These are phyloP conservation scores for Thaleichthys pacificus DNA, from an alignment of 2,797 vertebrate species.

Conservation along the genomic window DNA sequence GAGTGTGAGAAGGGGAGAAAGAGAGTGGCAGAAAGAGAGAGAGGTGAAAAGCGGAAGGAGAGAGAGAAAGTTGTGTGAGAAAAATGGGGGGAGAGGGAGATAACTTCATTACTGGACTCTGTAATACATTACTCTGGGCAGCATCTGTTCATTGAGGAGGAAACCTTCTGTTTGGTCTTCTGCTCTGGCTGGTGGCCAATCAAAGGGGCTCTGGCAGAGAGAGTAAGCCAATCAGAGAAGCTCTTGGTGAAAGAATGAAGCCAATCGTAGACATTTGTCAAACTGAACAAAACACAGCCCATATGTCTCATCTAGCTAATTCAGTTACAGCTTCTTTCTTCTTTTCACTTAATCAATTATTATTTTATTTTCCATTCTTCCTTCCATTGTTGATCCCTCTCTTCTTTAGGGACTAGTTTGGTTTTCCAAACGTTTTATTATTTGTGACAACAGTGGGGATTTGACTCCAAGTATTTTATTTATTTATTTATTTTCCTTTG, in stretches of 20 bases:
- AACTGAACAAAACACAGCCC: conserved; percentile 59
- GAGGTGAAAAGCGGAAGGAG: neutral
- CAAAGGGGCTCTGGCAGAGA: conserved; percentile 53
- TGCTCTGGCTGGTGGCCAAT: conserved; percentile 68
- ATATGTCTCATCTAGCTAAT: conserved; percentile 55
- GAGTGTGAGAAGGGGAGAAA: no score
- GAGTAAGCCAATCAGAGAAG: no score
- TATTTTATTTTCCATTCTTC: conserved; percentile 9
- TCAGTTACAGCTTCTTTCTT: conserved; percentile 22
- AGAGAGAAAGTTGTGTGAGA: neutral
- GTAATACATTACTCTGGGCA: conserved; percentile 60
- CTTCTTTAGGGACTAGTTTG: conserved; percentile 48
- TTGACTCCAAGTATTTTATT: conserved; percentile 65
- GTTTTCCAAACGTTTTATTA: conserved; percentile 64
- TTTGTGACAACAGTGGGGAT: conserved; percentile 74
- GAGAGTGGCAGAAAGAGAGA: no score
- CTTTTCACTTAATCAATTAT: conserved; percentile 15
- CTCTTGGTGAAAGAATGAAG: no score
- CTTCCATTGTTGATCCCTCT: conserved; percentile 5
- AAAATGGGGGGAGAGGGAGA: conserved; percentile 23
- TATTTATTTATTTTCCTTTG: conserved; percentile 62
- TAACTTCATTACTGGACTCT: conserved; percentile 54
- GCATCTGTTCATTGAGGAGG: conserved; percentile 55
- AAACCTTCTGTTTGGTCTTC: conserved; percentile 72
- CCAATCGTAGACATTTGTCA: no score